Percentiles rank a stretch among this genome's conserved stretches.
Conservation (phyloP, 2,888 invertebrate species). For the Yponomeuta plumbellus region DNA sequence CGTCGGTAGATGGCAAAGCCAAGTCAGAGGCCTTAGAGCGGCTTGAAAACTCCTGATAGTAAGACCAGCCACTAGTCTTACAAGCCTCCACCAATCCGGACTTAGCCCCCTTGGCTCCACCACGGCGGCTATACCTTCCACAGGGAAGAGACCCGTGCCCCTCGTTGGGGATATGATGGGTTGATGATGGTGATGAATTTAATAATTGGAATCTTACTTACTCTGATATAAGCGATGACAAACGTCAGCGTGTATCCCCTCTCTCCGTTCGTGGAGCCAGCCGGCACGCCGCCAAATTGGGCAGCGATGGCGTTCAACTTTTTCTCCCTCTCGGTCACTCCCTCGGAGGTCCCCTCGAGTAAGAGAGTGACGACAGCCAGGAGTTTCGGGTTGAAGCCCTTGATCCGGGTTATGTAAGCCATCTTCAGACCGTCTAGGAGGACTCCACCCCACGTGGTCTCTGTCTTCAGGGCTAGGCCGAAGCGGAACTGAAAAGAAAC, state of each 20-base stretch:
- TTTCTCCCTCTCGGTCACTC: conserved; percentile 78
- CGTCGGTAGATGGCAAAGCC: no score
- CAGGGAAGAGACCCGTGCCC: no score
- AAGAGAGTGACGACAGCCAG: conserved; percentile 95
- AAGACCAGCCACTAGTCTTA: no score
- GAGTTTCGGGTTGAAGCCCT: conserved; percentile 86
- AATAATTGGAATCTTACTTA: no score
- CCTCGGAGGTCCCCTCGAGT: conserved; percentile 88
- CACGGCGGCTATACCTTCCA: no score
- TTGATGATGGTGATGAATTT: no score
- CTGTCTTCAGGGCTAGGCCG: conserved; percentile 86
- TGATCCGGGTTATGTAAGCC: conserved; percentile 90
- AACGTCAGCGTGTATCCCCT: conserved; percentile 97
- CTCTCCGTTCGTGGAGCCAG: conserved; percentile 95
- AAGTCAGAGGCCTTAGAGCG: no score
- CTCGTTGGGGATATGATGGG: no score
- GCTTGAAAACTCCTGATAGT: no score
- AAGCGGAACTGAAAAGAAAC: conserved; percentile 85
- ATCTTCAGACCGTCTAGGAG: conserved; percentile 89
- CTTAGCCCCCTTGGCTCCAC: no score
- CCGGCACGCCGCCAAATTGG: conserved; percentile 87
- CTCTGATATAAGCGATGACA: conserved; percentile 97
- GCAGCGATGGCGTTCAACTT: conserved; percentile 76
- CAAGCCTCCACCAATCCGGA: no score
- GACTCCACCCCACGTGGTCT: conserved; percentile 76